Conservation (phyloP, 2,888 invertebrate species). For the Notocelia uddmanniana region DNA sequence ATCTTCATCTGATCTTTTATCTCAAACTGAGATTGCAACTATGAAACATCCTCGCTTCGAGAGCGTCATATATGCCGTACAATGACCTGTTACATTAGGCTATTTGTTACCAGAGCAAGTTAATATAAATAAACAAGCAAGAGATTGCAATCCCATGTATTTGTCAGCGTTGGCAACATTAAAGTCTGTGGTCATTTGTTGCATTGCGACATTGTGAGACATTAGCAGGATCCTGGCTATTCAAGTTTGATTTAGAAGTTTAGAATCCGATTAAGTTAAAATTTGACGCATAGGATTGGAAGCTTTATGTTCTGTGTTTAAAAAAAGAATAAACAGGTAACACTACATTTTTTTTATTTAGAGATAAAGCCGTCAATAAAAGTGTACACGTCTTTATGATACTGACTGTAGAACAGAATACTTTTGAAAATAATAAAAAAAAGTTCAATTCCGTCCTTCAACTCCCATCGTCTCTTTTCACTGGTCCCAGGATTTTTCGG, state of each 20-base stretch:
- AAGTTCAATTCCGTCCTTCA: too few relatives aligned
- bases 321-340: too few relatives aligned
- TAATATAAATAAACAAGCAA: not conserved
- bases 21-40: not conserved
- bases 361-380: too few relatives aligned
- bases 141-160: not conserved
- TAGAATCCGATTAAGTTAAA: not conserved
- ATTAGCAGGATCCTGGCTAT: not conserved
- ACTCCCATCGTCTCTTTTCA: too few relatives aligned
- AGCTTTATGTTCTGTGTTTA: too few relatives aligned
- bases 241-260: not conserved
- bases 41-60: not conserved
- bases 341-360: too few relatives aligned
- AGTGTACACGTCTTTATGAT: too few relatives aligned
- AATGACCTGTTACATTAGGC: not conserved
- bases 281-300: too few relatives aligned
- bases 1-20: not conserved
- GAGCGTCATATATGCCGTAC: not conserved
- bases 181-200: not conserved
- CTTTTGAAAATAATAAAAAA: too few relatives aligned
- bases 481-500: too few relatives aligned
- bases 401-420: too few relatives aligned
- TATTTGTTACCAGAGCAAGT: not conserved
- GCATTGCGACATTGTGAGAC: not conserved
- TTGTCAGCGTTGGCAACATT: slow-evolving; percentile 15